These are phyloP conservation scores for Ptychochromis oligacanthus DNA, from an alignment of 2,113 vertebrate genomes.

Conservation along the genomic window DNA sequence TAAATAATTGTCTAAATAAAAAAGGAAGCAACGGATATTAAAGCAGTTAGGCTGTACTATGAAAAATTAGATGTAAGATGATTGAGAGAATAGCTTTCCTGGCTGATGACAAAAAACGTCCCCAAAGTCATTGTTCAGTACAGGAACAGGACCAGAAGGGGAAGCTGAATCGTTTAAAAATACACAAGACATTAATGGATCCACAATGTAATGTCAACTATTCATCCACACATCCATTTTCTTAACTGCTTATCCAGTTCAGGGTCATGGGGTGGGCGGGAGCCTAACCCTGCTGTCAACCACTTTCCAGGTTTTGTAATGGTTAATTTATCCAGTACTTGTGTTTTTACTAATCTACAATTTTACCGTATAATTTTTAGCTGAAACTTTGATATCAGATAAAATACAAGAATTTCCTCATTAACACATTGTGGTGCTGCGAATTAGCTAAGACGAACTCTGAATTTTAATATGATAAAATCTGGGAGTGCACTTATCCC, in stretches of 20 bases:
- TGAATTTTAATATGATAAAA: conserved; percentile 19
- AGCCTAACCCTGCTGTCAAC: neutral
- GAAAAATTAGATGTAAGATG: conserved; percentile 15
- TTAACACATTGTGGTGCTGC: conserved; percentile 16
- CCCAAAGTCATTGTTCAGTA: conserved; percentile 13
- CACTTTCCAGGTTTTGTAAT: conserved; percentile 10
- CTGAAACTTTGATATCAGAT: conserved; percentile 16
- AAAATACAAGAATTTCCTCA: neutral
- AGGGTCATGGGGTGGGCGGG: neutral
- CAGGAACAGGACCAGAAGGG: conserved; percentile 5
- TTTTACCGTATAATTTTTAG: neutral
- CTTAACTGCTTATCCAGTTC: neutral
- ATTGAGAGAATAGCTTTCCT: conserved; percentile 31
- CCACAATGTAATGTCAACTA: conserved; percentile 10
- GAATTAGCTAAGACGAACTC: conserved; percentile 5
- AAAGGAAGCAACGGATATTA: neutral
- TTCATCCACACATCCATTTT: conserved; percentile 9
- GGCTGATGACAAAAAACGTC: conserved; percentile 32
- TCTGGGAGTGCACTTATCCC: conserved; percentile 8
- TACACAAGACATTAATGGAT: conserved; percentile 22
- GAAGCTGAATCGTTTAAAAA: conserved; percentile 19
- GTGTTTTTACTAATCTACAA: neutral
- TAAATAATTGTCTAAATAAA: conserved; percentile 27
- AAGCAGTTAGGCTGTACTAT: conserved; percentile 2
- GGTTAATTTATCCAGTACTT: neutral